Evolutionary conservation across 2,888 invertebrate genomes (phyloP).

Genomic region (Volucella inflata): DNA sequence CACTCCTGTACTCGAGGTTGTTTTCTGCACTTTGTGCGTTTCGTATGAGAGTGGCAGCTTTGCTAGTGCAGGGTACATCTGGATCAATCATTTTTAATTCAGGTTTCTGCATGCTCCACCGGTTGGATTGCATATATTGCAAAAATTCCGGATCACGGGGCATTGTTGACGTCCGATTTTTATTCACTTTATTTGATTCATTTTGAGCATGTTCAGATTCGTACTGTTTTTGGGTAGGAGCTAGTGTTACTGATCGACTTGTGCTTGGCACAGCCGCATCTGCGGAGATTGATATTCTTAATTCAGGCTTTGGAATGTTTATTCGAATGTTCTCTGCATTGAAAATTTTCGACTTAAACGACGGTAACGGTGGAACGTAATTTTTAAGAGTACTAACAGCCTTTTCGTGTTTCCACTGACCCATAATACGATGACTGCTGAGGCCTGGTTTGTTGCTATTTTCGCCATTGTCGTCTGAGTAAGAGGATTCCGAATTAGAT

Average conservation of each 20-base stretch:
- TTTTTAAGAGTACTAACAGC: constrained; percentile 79
- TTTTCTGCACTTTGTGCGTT: constrained; percentile 49
- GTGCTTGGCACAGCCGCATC: constrained; percentile 39
- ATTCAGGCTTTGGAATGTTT: constrained; percentile 83
- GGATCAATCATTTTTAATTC: constrained; percentile 56
- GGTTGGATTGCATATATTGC: constrained; percentile 43
- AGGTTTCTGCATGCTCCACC: constrained; percentile 50
- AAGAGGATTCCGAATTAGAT: constrained; percentile 88
- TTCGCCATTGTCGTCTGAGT: constrained; percentile 65
- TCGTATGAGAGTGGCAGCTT: constrained; percentile 47
- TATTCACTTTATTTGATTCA: not conserved
- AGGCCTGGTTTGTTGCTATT: constrained; percentile 59
- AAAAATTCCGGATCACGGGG: constrained; percentile 33
- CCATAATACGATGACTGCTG: constrained; percentile 71
- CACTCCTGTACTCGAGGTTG: constrained; percentile 23
- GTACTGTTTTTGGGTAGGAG: constrained; percentile 38
- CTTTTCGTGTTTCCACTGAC: constrained; percentile 76
- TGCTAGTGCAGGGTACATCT: constrained; percentile 54
- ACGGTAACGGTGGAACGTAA: constrained; percentile 83
- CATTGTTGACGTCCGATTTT: constrained; percentile 22
- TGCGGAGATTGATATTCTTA: constrained; percentile 73
- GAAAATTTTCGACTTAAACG: constrained; percentile 82
- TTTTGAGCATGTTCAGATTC: constrained; percentile 26
- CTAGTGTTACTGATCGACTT: constrained; percentile 54
- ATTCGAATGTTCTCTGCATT: constrained; percentile 83